A percentile compares a stretch with the other conserved stretches of the same genome.
Conservation (phyloP, 2,888 invertebrate genomes). For the Salticus scenicus region DNA sequence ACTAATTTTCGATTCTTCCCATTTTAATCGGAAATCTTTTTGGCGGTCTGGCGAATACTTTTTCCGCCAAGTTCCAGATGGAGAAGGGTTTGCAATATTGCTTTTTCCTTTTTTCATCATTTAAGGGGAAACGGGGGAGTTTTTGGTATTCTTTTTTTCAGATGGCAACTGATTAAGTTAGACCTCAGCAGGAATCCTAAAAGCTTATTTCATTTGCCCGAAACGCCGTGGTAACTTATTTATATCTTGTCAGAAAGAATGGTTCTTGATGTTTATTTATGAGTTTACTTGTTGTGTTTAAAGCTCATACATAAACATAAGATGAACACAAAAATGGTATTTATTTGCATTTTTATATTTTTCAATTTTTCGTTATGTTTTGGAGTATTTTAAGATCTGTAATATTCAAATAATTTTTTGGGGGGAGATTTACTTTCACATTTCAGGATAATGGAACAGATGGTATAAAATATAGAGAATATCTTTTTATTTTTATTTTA, state of each 20-base stretch:
- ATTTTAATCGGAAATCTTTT: constrained; percentile 50
- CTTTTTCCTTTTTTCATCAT: neutral
- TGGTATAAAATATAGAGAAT: too few species aligned
- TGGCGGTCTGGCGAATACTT: constrained; percentile 17
- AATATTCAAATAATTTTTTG: too few species aligned
- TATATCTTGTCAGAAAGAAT: constrained; percentile 33
- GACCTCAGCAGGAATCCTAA: constrained; percentile 24
- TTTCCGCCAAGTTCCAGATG: constrained; percentile 20
- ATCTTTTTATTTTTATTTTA: too few species aligned
- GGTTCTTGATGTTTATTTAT: constrained; percentile 26
- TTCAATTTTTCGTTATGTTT: neutral
- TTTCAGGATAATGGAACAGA: too few species aligned
- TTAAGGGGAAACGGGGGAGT: neutral
- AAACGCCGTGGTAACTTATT: constrained; percentile 37
- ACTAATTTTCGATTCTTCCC: constrained; percentile 38
- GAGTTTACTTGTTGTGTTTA: constrained; percentile 19
- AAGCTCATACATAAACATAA: constrained; percentile 17
- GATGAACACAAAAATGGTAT: constrained; percentile 2
- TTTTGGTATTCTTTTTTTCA: constrained; percentile 17
- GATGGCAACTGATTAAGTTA: constrained; percentile 44
- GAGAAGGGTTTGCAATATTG: neutral
- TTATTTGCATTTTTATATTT: neutral
- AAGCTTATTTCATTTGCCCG: constrained; percentile 31
- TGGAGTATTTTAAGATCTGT: neutral
- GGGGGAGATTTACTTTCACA: too few species aligned